phyloP scores from a whole-genome alignment of 2,888 invertebrate species.

The Seladonia tumulorum region DNA sequence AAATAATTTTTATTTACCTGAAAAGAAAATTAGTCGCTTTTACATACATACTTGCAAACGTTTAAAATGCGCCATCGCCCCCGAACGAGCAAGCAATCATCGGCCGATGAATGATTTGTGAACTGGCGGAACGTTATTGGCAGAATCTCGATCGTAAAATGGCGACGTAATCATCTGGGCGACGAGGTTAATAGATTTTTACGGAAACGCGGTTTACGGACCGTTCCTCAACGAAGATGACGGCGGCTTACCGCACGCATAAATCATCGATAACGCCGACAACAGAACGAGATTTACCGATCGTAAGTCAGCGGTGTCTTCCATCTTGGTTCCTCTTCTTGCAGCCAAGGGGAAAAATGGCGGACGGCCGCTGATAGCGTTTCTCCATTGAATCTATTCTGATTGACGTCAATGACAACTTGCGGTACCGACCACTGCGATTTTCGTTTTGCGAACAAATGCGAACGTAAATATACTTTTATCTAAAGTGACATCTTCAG shows the following conservation, averaged over 20 bases:
- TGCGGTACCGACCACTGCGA: neutral
- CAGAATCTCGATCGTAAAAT: neutral
- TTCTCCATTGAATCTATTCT: constrained; percentile 10
- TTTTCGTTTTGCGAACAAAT: neutral
- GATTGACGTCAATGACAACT: constrained; percentile 3
- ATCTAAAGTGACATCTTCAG: neutral
- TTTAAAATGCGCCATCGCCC: neutral
- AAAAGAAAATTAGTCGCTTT: neutral
- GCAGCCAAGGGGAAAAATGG: neutral
- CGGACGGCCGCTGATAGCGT: neutral
- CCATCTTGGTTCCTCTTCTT: constrained; percentile 10
- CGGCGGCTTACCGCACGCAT: constrained; percentile 74
- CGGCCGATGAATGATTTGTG: neutral
- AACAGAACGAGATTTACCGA: constrained; percentile 72
- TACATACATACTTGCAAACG: no score
- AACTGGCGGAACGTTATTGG: neutral
- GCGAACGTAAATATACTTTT: neutral
- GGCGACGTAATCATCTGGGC: constrained; percentile 47
- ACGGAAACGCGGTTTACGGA: constrained; percentile 55
- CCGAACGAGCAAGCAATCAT: neutral
- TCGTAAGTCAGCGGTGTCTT: constrained; percentile 68
- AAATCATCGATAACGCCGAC: constrained; percentile 69
- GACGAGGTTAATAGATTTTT: constrained; percentile 72
- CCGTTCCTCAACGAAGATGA: constrained; percentile 59
- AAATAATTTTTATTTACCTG: no score